A percentile compares a stretch with the other conserved stretches of the same genome.
phyloP scores from a whole-genome alignment of 2,888 invertebrate species.

The Chaetogeoica ovagalla region DNA sequence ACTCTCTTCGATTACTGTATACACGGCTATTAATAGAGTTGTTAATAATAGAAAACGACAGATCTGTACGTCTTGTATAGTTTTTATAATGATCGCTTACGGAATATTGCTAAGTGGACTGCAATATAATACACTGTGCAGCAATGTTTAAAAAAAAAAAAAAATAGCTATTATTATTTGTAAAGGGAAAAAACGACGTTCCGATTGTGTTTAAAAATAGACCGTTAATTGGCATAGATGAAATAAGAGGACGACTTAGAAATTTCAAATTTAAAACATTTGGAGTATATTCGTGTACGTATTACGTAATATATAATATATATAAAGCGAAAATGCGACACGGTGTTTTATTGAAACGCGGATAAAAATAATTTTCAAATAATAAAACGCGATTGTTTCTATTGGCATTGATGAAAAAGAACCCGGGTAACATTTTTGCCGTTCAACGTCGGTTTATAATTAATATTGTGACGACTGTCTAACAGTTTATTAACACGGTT shows the following conservation, averaged over 20 bases:
- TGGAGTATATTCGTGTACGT: neutral
- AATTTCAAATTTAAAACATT: neutral
- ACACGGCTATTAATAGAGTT: too few species aligned
- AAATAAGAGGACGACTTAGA: neutral
- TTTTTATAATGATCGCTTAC: too few species aligned
- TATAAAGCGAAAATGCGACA: too few species aligned
- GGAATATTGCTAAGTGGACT: constrained; percentile 1
- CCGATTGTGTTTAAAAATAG: neutral
- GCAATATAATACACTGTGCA: neutral
- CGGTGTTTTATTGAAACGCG: neutral
- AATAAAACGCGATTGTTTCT: too few species aligned
- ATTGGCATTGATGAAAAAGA: too few species aligned
- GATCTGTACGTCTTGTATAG: too few species aligned
- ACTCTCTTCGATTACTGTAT: too few species aligned
- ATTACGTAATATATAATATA: neutral
- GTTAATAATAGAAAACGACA: too few species aligned
- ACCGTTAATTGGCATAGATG: neutral
- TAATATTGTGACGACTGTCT: too few species aligned
- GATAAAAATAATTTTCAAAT: neutral
- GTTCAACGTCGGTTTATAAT: too few species aligned
- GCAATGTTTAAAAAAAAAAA: neutral
- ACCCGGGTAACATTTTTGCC: too few species aligned
- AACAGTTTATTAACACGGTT: too few species aligned
- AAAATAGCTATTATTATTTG: neutral
- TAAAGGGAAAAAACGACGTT: neutral